Conservation (phyloP, 2,888 invertebrate species). For the Dexiosoma caninum region DNA sequence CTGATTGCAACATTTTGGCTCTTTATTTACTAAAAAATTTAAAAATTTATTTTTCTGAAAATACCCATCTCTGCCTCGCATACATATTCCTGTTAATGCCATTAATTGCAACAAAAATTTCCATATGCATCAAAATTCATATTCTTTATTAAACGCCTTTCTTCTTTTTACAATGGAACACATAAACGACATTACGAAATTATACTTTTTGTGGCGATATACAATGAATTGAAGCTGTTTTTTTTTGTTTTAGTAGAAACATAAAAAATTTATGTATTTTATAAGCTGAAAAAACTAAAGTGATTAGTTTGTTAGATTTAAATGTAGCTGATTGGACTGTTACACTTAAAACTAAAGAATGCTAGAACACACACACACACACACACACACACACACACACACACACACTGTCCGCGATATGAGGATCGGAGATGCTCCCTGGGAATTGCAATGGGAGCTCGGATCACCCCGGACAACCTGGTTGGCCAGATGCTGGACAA, state of each 20-base stretch:
- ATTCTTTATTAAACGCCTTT: too few species aligned
- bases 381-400: conserved; percentile 4
- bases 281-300: not conserved
- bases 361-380: conserved; percentile 34
- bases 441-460: too few species aligned
- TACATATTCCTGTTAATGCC: too few species aligned
- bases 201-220: conserved; percentile 34
- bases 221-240: conserved; percentile 1
- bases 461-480: too few species aligned
- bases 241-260: conserved; percentile 10
- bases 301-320: not conserved
- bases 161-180: not conserved
- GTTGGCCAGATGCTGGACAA: too few species aligned
- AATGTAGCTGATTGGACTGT: conserved; percentile 2
- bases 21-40: too few species aligned
- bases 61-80: too few species aligned
- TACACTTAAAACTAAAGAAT: conserved; percentile 42
- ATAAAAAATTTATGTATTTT: not conserved
- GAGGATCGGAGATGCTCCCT: too few species aligned
- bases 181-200: conserved; percentile 13
- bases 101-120: too few species aligned
- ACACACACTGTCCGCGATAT: not conserved
- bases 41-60: too few species aligned
- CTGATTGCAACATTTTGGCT: too few species aligned
- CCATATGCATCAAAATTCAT: too few species aligned